These are phyloP conservation scores for Acanthosepion pharaonis DNA, from an alignment of 2,888 invertebrate species.

Conservation along the genomic window DNA sequence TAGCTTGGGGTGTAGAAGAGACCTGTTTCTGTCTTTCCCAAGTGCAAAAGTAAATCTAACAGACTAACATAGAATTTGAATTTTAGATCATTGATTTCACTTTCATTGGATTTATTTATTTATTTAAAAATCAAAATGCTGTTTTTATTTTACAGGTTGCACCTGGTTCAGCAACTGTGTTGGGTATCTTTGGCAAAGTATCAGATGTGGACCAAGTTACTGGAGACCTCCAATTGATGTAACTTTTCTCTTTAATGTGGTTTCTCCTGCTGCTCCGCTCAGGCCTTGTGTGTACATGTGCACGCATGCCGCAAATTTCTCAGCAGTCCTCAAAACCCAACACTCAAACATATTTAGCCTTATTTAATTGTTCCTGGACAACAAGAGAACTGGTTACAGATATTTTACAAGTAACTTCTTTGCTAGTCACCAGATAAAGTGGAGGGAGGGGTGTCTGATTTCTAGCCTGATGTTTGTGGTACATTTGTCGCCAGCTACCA, in stretches of 20 bases:
- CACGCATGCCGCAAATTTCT: neutral
- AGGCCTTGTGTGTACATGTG: neutral
- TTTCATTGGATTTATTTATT: neutral
- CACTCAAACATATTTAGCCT: neutral
- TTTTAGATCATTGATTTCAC: neutral
- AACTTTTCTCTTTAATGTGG: neutral
- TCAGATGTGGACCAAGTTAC: constrained; percentile 74
- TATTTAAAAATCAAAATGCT: neutral
- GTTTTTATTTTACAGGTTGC: constrained; percentile 69
- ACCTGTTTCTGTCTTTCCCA: too few species aligned
- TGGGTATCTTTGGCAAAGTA: constrained; percentile 75
- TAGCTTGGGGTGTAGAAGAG: too few species aligned
- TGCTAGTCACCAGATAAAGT: neutral
- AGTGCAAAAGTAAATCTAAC: too few species aligned
- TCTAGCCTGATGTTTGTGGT: neutral
- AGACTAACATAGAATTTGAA: too few species aligned
- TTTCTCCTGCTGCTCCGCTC: neutral
- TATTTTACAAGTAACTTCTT: neutral
- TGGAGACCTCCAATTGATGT: constrained; percentile 74
- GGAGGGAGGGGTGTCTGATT: neutral
- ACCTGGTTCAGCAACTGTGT: constrained; percentile 75
- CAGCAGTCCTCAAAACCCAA: neutral
- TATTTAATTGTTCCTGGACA: neutral
- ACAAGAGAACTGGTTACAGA: neutral
- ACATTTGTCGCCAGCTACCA: neutral